Evolutionary conservation across 1,140 invertebrate genomes (phyloP), one percentile per base, ranked within the genome.

Genomic region (Drosophila sp.): DNA sequence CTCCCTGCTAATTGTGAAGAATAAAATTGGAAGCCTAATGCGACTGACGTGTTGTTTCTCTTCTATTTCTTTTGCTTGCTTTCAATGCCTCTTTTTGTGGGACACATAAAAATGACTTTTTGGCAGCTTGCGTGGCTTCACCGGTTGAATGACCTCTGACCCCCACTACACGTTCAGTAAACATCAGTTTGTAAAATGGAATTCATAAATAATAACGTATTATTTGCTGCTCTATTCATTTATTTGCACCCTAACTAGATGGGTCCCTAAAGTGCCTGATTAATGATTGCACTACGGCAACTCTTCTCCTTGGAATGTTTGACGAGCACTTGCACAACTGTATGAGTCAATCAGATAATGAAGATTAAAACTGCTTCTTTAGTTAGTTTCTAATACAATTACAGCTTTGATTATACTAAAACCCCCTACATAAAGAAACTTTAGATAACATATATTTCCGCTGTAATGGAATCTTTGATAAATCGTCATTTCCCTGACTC

Each of bases 161-260:
- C 32, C 72, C 40, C 11, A 38, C 11, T 38, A 38, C 36, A n/a
- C 43, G 36, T 7, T 14, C 41, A 32, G n/a, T 13, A 18, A 4
- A 61, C 27, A 54, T 18, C 29, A 51, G 43, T 66, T 65, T 51
- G 67, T 79, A 72, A 87, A 87, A 87, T 87, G 67, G 72, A 87
- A 69, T 87, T 66, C 80, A 86, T 84, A 84, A 84, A 84, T 84
- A 87, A 87, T 78, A 86, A 74, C 69, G 53, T 67, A 80, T 75
- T 81, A 86, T 86, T 83, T 83, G 73, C 62, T 7, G 36, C n/a
- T 27, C 58, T 36, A 62, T 65, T 72, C 45, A 83, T 69, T 78
- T 75, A 46, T 64, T 81, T 36, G 57, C 46, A 29, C 59, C 36
- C 34, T 34, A 51, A 63, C 53, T 46, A 18, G 66, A 48, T 54